These are phyloP conservation scores for Artibeus lituratus DNA, from an alignment of 2,797 vertebrate species.

Conservation along the genomic window DNA sequence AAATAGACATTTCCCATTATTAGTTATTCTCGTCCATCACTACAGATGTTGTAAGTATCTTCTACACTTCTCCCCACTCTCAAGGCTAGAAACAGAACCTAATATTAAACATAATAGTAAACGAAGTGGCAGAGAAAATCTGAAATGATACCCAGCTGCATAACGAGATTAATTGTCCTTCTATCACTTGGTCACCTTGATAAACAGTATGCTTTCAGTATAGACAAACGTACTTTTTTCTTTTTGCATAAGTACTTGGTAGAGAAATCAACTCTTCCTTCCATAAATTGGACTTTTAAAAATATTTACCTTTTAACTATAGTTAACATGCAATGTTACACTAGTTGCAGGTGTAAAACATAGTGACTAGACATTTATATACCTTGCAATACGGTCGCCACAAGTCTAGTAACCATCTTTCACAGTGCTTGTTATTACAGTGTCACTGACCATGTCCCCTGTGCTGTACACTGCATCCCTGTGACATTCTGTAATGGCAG, in stretches of 20 bases:
- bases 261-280: neutral
- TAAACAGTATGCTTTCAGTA: neutral
- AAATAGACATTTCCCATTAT: slow-evolving; percentile 65
- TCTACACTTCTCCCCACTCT: slow-evolving; percentile 14
- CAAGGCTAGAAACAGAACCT: slow-evolving; percentile 59
- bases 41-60: slow-evolving; percentile 65
- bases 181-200: neutral
- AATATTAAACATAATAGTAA: slow-evolving; percentile 59
- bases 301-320: neutral
- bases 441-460: neutral
- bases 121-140: slow-evolving; percentile 39
- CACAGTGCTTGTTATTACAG: neutral
- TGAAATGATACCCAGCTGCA: slow-evolving; percentile 26
- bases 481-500: neutral
- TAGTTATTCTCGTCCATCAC: slow-evolving; percentile 69
- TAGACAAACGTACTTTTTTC: neutral
- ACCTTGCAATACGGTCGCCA: neutral
- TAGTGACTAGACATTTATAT: neutral
- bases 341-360: neutral
- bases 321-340: neutral
- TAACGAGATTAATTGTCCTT: slow-evolving; percentile 40
- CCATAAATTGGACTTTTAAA: neutral
- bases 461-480: neutral
- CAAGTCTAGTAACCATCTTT: neutral
- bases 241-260: neutral